These are phyloP conservation scores for Plestiodon gilberti DNA, from an alignment of 2,113 vertebrate species.

Conservation along the genomic window DNA sequence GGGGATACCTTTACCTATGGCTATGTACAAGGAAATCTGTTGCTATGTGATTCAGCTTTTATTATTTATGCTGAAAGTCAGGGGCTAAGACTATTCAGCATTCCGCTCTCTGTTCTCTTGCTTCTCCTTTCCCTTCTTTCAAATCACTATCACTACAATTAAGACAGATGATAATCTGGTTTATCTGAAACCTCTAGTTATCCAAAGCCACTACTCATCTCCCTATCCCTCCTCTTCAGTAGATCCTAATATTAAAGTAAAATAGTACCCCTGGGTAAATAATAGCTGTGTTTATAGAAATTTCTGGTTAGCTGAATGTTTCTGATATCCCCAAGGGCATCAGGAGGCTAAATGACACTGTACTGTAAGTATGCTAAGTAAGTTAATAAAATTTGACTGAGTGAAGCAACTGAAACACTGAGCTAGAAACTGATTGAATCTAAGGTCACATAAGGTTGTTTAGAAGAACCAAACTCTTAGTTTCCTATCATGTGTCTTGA, in stretches of 20 bases:
- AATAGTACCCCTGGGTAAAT: neutral
- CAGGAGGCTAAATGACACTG: neutral
- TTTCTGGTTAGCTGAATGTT: neutral
- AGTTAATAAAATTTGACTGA: neutral
- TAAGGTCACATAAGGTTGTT: neutral
- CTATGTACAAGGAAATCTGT: neutral
- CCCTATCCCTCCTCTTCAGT: neutral
- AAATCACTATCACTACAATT: neutral
- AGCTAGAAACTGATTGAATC: neutral
- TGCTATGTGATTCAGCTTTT: neutral
- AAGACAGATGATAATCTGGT: neutral
- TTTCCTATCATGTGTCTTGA: neutral
- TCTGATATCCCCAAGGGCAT: neutral
- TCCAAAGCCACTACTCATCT: neutral
- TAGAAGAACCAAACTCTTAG: neutral
- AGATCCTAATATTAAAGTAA: neutral
- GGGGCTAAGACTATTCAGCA: neutral
- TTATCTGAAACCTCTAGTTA: neutral
- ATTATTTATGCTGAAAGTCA: neutral
- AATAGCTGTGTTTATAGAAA: neutral
- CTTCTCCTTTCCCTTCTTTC: neutral
- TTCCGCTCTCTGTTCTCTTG: neutral
- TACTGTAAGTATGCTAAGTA: neutral
- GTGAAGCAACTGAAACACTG: neutral
- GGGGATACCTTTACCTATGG: no score